Percentiles rank a stretch among this genome's conserved stretches.
phyloP scores from a whole-genome alignment of 2,888 invertebrate genomes.

The Dasypolia templi region DNA sequence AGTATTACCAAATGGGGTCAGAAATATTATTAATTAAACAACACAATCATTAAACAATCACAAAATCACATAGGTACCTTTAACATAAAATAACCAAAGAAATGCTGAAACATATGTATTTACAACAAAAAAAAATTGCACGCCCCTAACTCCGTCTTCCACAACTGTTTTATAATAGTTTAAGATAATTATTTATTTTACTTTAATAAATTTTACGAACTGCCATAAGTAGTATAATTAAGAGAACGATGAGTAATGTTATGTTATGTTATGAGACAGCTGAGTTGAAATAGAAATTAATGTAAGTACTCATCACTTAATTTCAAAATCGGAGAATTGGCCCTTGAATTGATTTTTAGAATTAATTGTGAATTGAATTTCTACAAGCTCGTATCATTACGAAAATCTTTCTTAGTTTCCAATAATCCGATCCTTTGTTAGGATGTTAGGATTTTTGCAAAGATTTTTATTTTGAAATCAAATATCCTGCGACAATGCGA shows the following conservation, averaged over 20 bases:
- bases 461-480: neutral
- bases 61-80: constrained; percentile 18
- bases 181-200: constrained; percentile 84
- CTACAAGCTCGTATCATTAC: neutral
- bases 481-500: neutral
- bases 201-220: constrained; percentile 76
- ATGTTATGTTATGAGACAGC: constrained; percentile 26
- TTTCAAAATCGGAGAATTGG: neutral
- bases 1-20: constrained; percentile 34
- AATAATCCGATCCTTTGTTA: neutral
- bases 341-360: no score
- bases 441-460: neutral
- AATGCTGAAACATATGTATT: constrained; percentile 32
- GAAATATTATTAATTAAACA: constrained; percentile 16
- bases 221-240: constrained; percentile 86
- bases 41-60: constrained; percentile 4
- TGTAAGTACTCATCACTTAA: neutral
- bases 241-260: constrained; percentile 63
- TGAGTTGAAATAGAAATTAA: neutral
- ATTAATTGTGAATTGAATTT: no score
- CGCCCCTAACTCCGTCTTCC: constrained; percentile 28
- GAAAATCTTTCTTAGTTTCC: neutral
- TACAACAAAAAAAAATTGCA: constrained; percentile 22
- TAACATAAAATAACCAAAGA: constrained; percentile 66
- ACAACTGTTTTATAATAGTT: constrained; percentile 46